phyloP scores from a whole-genome alignment of 2,888 invertebrate species.

The Drosophila antonietae region DNA sequence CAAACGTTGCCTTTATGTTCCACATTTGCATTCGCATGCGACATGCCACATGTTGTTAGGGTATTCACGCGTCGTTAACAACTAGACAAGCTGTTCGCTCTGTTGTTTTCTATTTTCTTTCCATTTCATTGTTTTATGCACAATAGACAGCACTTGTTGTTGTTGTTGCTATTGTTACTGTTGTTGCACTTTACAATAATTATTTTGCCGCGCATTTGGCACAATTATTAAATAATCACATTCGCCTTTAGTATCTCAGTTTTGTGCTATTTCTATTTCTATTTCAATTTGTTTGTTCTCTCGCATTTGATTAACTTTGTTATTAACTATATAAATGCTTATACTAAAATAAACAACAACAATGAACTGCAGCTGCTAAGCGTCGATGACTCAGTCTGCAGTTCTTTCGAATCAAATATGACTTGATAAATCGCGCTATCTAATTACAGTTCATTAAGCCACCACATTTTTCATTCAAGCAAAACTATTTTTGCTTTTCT shows the following conservation, averaged over 20 bases:
- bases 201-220: constrained; percentile 75
- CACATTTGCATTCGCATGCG: not conserved
- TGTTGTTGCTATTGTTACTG: constrained; percentile 11
- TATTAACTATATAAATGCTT: constrained; percentile 54
- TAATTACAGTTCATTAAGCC: constrained; percentile 48
- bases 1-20: constrained; percentile 3
- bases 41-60: constrained; percentile 8
- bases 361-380: constrained; percentile 44
- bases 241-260: constrained; percentile 54
- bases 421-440: constrained; percentile 54
- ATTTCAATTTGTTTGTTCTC: constrained; percentile 16
- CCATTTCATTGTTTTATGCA: constrained; percentile 56
- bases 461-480: constrained; percentile 29
- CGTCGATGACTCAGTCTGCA: constrained; percentile 41
- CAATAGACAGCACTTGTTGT: constrained; percentile 43
- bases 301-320: constrained; percentile 70
- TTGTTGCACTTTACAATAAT: constrained; percentile 48
- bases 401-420: constrained; percentile 38
- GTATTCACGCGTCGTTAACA: constrained; percentile 27
- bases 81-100: not conserved
- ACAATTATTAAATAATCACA: constrained; percentile 78
- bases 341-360: constrained; percentile 28
- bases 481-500: constrained; percentile 1
- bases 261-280: constrained; percentile 61
- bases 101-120: constrained; percentile 16